phyloP scores from a whole-genome alignment of 2,113 vertebrate genomes.

The Neotoma lepida region DNA sequence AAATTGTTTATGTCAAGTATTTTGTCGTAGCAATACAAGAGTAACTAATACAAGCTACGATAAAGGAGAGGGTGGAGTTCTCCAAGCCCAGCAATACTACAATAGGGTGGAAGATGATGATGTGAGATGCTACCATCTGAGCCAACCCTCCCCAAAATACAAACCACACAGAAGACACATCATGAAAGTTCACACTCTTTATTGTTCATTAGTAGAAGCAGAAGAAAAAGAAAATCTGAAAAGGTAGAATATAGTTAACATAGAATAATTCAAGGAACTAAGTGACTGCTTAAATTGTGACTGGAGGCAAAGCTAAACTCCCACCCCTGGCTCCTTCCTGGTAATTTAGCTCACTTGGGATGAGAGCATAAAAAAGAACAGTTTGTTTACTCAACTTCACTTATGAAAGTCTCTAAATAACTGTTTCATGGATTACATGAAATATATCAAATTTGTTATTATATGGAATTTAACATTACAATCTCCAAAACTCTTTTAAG shows the following conservation, averaged over 20 bases:
- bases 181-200: constrained; percentile 21
- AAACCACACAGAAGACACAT: constrained; percentile 31
- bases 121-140: neutral
- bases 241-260: neutral
- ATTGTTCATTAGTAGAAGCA: constrained; percentile 19
- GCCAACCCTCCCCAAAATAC: neutral
- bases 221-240: constrained; percentile 16
- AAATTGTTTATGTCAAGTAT: neutral
- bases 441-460: constrained; percentile 9
- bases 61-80: neutral
- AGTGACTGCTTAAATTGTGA: neutral
- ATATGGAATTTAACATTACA: neutral
- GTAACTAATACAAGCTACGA: neutral
- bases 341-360: neutral
- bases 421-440: constrained; percentile 31
- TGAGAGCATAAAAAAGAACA: neutral
- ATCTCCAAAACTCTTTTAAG: neutral
- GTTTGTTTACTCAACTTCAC: neutral
- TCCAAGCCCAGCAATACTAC: neutral
- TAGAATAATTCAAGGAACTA: neutral
- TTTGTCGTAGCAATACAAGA: neutral
- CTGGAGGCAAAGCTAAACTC: neutral
- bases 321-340: neutral
- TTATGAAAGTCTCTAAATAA: neutral
- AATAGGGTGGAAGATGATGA: neutral